Conservation (phyloP, 2,797 vertebrate genomes). For the Schizopygopsis malacanthus region DNA sequence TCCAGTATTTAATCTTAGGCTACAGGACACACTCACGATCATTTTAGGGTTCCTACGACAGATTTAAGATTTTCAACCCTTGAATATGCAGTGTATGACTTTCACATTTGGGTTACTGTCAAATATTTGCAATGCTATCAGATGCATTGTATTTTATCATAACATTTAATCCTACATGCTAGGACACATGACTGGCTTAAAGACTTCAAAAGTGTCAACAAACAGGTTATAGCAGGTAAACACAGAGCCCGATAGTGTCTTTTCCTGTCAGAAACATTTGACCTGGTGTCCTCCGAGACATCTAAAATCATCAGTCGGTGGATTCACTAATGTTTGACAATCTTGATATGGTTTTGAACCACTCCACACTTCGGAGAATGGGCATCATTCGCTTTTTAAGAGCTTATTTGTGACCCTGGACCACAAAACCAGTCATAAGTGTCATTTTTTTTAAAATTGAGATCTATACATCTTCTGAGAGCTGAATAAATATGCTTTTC, state of each 20-base stretch:
- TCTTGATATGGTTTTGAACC: background rate
- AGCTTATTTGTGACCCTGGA: too few relatives aligned
- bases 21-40: background rate
- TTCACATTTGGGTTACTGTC: background rate
- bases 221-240: background rate
- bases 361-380: background rate
- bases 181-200: background rate
- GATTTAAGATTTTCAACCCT: background rate
- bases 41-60: background rate
- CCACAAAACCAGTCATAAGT: too few relatives aligned
- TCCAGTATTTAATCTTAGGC: background rate
- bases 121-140: background rate
- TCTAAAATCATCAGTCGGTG: background rate
- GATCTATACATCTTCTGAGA: too few relatives aligned
- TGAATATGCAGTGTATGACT: background rate
- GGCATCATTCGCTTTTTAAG: background rate
- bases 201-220: background rate
- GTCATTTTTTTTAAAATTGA: fast-evolving
- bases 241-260: background rate
- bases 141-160: background rate
- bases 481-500: too few relatives aligned
- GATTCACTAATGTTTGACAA: background rate
- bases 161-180: background rate
- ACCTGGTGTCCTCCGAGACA: background rate
- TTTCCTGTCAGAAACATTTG: background rate